Percentiles rank a stretch among this genome's conserved stretches.
These are phyloP conservation scores for Esox lucius DNA, from an alignment of 2,797 vertebrate species.

Conservation along the genomic window DNA sequence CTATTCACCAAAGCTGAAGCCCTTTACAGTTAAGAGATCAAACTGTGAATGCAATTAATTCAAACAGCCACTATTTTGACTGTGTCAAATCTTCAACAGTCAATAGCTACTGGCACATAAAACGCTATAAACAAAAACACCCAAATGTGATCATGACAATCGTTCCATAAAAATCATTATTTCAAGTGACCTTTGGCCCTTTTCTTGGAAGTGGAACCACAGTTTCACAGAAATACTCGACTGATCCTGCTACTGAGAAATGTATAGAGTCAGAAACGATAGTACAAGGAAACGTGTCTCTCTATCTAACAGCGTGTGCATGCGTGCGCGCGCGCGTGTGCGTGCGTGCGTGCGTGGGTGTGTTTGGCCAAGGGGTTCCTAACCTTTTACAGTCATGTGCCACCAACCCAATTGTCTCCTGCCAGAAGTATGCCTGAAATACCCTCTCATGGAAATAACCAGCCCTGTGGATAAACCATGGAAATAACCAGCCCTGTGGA, in stretches of 20 bases:
- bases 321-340: neutral
- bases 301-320: neutral
- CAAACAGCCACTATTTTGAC: too few relatives aligned
- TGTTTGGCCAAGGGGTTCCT: too few relatives aligned
- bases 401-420: too few relatives aligned
- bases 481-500: too few relatives aligned
- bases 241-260: constrained; percentile 14
- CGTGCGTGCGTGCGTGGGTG: neutral
- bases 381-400: too few relatives aligned
- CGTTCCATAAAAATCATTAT: neutral
- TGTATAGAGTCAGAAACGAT: neutral
- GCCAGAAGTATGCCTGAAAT: too few relatives aligned
- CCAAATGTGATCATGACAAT: neutral
- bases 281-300: too few relatives aligned
- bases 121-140: neutral
- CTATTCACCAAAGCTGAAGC: too few relatives aligned
- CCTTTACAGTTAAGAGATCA: too few relatives aligned
- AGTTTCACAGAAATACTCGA: constrained; percentile 31
- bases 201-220: constrained; percentile 35
- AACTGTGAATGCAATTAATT: too few relatives aligned
- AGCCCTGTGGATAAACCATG: too few relatives aligned
- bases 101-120: neutral
- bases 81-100: neutral
- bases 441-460: too few relatives aligned
- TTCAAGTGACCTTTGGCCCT: constrained; percentile 43